Conservation (phyloP, 2,888 invertebrate species). For the Caenorhabditis doughertyi region DNA sequence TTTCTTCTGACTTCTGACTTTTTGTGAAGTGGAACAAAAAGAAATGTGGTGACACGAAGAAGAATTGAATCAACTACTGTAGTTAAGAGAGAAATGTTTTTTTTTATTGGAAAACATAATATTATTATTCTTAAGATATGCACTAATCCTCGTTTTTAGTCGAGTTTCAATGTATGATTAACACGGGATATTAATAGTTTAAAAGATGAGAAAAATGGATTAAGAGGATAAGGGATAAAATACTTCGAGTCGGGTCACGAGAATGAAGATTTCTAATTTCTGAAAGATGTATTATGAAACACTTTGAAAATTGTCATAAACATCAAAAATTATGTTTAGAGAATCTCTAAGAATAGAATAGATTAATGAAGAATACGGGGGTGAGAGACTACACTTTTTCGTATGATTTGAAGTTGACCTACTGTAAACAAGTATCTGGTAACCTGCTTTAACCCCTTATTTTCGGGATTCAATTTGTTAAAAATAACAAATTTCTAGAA, state of each 20-base stretch:
- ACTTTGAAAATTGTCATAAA: not conserved
- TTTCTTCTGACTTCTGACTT: conserved; percentile 25
- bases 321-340: conserved; percentile 22
- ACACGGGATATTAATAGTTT: not conserved
- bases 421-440: too few relatives aligned
- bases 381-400: not conserved
- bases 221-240: not conserved
- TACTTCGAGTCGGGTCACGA: not conserved
- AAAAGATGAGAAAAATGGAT: not conserved
- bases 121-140: not conserved
- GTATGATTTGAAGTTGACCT: too few relatives aligned
- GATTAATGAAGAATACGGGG: not conserved
- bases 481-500: too few relatives aligned
- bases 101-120: too few relatives aligned
- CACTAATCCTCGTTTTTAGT: not conserved
- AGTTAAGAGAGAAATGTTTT: not conserved
- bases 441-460: too few relatives aligned
- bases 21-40: not conserved
- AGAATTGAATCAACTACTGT: not conserved
- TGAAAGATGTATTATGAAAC: not conserved
- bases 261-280: not conserved
- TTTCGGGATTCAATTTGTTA: too few relatives aligned
- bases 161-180: not conserved
- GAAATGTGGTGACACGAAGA: not conserved
- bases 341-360: not conserved